A percentile compares a stretch with the other conserved stretches of the same genome.
These are phyloP conservation scores for Diadema setosum DNA, from an alignment of 35 echinoderm and acorn worm species.

Conservation along the genomic window DNA sequence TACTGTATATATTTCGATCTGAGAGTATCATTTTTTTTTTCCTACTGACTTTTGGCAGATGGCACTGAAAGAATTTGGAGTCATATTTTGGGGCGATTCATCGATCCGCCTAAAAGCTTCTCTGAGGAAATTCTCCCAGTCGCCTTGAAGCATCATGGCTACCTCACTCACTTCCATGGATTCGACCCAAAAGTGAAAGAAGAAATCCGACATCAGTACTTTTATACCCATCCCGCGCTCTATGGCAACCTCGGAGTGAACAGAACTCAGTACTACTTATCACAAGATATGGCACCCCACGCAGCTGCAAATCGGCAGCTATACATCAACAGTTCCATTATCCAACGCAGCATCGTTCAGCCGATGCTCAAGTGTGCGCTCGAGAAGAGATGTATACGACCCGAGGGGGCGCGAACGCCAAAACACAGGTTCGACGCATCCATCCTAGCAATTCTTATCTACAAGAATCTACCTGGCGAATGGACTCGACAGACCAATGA, in stretches of 20 bases:
- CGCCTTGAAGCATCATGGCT: conserved; percentile 62
- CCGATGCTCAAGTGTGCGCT: conserved; percentile 52
- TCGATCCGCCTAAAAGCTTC: conserved; percentile 60
- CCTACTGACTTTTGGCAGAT: no score
- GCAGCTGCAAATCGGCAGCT: conserved; percentile 55
- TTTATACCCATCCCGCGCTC: conserved; percentile 33
- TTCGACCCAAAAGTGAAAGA: conserved; percentile 48
- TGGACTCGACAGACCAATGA: conserved; percentile 56
- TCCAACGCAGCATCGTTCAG: conserved; percentile 44
- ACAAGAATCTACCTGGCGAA: conserved; percentile 53
- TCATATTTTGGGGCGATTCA: conserved; percentile 73
- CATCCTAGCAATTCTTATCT: conserved; percentile 43
- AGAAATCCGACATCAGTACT: conserved; percentile 46
- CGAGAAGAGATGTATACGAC: conserved; percentile 46
- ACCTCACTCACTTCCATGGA: conserved; percentile 26
- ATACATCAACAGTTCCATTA: conserved; percentile 59
- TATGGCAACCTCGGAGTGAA: conserved; percentile 50
- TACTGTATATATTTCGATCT: no score
- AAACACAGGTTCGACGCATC: conserved; percentile 68
- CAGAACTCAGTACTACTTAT: conserved; percentile 23
- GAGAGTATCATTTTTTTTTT: no score
- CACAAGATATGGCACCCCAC: conserved; percentile 32
- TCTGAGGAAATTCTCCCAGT: conserved; percentile 33
- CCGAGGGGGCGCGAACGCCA: not conserved
- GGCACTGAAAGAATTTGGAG: conserved; percentile 61